phyloP scores from a whole-genome alignment of 2,888 invertebrate species.

The Chymomyza caudatula region DNA sequence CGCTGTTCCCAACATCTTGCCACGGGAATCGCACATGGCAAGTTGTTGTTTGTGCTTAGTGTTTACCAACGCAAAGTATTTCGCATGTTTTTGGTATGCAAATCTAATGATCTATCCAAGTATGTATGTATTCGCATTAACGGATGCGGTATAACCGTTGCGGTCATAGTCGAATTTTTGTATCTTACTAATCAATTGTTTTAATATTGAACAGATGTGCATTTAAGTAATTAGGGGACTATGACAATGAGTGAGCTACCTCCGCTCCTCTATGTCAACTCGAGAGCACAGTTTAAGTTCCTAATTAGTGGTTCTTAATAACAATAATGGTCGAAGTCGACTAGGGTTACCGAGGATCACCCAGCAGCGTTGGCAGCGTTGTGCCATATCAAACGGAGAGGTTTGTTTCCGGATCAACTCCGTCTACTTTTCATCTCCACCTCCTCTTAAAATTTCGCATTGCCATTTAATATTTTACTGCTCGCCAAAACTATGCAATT shows the following conservation, averaged over 20 bases:
- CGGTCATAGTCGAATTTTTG: not conserved
- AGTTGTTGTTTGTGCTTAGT: not conserved
- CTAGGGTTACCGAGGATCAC: too few relatives aligned
- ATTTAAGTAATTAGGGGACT: not conserved
- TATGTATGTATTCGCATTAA: not conserved
- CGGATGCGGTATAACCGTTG: not conserved
- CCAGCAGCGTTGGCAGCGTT: too few relatives aligned
- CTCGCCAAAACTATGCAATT: too few relatives aligned
- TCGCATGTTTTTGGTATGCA: not conserved
- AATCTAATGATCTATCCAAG: not conserved
- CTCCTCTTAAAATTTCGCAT: too few relatives aligned
- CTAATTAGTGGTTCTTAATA: not conserved
- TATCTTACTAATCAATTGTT: slow-evolving; percentile 32
- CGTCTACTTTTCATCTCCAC: too few relatives aligned
- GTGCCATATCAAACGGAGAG: too few relatives aligned
- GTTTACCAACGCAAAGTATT: not conserved
- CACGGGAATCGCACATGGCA: not conserved
- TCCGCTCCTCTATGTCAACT: not conserved
- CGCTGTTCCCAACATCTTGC: not conserved
- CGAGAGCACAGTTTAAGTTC: not conserved
- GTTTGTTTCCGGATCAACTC: too few relatives aligned
- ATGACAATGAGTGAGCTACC: not conserved
- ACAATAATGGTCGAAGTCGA: not conserved
- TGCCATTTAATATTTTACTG: too few relatives aligned
- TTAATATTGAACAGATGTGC: slow-evolving; percentile 32